A percentile compares a stretch with the other conserved stretches of the same genome.
Evolutionary conservation across 2,888 invertebrate species (phyloP).

Genomic region (Trissoscelio sp.): DNA sequence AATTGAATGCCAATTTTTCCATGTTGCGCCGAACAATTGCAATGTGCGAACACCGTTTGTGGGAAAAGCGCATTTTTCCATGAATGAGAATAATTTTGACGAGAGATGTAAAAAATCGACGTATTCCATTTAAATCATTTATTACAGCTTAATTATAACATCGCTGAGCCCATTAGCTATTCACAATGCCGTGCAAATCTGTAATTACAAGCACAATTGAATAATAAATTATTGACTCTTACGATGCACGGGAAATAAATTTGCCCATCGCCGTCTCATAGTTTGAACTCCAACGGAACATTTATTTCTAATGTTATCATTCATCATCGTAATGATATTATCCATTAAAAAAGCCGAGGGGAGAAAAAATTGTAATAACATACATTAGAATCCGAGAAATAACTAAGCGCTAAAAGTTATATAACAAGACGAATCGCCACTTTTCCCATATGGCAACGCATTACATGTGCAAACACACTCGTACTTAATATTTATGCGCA

Average conservation of each 20-base stretch:
- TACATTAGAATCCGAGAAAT: slow-evolving; percentile 44
- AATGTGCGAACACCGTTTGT: neutral
- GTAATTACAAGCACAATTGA: slow-evolving; percentile 49
- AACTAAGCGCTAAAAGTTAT: slow-evolving; percentile 42
- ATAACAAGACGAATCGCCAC: slow-evolving; percentile 54
- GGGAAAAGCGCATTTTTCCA: slow-evolving; percentile 21
- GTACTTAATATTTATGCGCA: slow-evolving; percentile 38
- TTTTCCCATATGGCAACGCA: slow-evolving; percentile 43
- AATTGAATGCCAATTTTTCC: slow-evolving; percentile 45
- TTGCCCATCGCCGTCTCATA: slow-evolving; percentile 20
- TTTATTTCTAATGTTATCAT: slow-evolving; percentile 44
- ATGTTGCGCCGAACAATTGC: slow-evolving; percentile 19
- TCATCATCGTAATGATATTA: slow-evolving; percentile 52
- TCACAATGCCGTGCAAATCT: slow-evolving; percentile 20
- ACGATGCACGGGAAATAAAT: slow-evolving; percentile 36
- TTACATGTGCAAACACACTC: slow-evolving; percentile 23
- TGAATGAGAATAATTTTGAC: slow-evolving; percentile 1
- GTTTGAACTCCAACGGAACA: neutral
- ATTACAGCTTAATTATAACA: slow-evolving; percentile 41
- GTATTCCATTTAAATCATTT: slow-evolving; percentile 30
- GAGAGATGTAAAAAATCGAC: neutral
- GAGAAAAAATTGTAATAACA: slow-evolving; percentile 45
- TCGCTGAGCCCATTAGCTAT: slow-evolving; percentile 13
- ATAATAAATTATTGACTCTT: slow-evolving; percentile 40
- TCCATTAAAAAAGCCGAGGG: slow-evolving; percentile 19